Evolutionary conservation across 2,888 invertebrate species (phyloP), one percentile per base, ranked within the genome.

Genomic region (Pyrocoelia pectoralis): DNA sequence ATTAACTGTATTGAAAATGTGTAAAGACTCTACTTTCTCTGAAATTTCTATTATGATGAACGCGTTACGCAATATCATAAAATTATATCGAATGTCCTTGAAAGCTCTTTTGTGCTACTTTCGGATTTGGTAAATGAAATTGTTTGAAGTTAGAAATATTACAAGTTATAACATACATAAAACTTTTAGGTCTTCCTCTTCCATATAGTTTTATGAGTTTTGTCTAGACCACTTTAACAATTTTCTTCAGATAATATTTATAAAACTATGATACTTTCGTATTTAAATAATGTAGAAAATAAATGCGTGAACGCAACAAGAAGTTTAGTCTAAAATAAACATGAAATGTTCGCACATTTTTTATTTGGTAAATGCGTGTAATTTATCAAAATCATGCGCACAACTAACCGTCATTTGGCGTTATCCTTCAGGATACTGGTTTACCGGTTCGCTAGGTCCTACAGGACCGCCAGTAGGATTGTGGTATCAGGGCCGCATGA

Each of bases 401-500:
- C 54, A 56, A 59, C 50, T 59, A 55, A 46, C 54, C 43, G 55
- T 48, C 54, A 40, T 65, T 65, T 46, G 56, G 52, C 50, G 55
- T 56, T 60, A 56, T 65, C 61, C 65, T 61, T 65, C 61, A 65
- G 65, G 65, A 65, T 55, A 52, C 55, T 58, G 54, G 50, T 53
- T 61, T 65, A 61, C 66, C 68, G 69, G 62, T 68, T 64, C 68
- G 65, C 60, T 55, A 58, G 69, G 69, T 74, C 74, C 73, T 72
- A 69, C 72, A 74, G 74, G 73, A 74, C 73, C 68, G 66, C 70
- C 64, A 51, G 67, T 65, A 74, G 71, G 74, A 75, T 72, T 72
- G 69, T 61, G 67, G 70, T 74, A 71, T 53, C 73, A 75, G 73
- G 73, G 68, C 68, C 69, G 62, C 73, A 75, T 72, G 68, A 73